Base-by-base conservation (phyloP, 2,113 vertebrate species). In the Uria aalge region DNA sequence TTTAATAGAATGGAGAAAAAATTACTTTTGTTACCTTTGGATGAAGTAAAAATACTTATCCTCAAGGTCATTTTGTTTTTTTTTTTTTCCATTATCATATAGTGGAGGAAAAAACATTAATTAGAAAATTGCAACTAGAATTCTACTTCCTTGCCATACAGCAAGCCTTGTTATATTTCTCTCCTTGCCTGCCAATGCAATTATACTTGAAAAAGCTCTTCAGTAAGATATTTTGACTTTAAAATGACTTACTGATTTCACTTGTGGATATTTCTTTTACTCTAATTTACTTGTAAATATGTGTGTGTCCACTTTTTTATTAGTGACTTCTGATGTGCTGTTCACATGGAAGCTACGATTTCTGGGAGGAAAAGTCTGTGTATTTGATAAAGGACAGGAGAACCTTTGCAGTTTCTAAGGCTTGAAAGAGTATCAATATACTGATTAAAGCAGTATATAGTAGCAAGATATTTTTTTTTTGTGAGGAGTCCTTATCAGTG, bases 361-460 rank as follows among this genome's bases (percentile, higher is more conserved):
- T 90, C 40, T 66, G 26, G 15, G 50, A 86, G 53, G 67, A 92
- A 71, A 94, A 38, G 16, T 76, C 60, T 92, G 7, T 55, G 38
- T 64, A 27, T 82, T 83, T 95, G 85, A 90, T 90, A 95, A 71
- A 62, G 53, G 56, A 63, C 30, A 60, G 56, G 72, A 86, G 78
- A 93, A 81, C 92, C 50, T 87, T 79, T 92, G 85, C 91, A 88
- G 74, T 88, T 97, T 91, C 72, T 88, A 69, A 83, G 87, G 41
- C 67, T 88, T 77, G 55, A 93, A 78, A 38, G 43, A 63, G 32
- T 3, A 22, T 52, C n/a, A 19, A 69, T 36, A 24, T 76, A 63
- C 69, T 83, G 66, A 96, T 92, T 76, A 82, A 86, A 91, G 86
- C 53, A 43, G 45, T 78, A 17, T 60, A 64, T 34, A 77, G 34